Evolutionary conservation across 1,140 invertebrate species (phyloP).

Genomic region (Nasonia giraulti): DNA sequence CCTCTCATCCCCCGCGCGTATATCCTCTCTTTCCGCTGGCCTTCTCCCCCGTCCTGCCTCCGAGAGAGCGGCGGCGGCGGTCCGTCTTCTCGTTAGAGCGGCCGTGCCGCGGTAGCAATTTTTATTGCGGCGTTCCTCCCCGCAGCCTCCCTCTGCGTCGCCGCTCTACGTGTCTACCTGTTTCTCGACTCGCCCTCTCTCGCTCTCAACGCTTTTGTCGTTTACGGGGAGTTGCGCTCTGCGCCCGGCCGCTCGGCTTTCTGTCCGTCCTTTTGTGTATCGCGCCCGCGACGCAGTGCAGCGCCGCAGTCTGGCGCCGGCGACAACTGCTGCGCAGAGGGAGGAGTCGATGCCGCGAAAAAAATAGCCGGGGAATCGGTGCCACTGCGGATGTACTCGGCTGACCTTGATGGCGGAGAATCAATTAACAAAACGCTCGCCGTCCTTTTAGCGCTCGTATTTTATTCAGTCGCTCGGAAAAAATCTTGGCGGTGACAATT

Average conservation of each 20-base stretch:
- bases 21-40: slow-evolving; percentile 21
- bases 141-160: background rate
- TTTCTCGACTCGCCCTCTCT: background rate
- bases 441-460: background rate
- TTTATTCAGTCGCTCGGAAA: background rate
- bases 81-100: slow-evolving; percentile 36
- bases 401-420: no score
- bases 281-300: background rate
- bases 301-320: background rate
- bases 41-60: background rate
- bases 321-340: background rate
- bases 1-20: slow-evolving; percentile 17
- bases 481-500: background rate
- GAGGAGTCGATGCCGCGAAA: background rate
- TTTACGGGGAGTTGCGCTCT: slow-evolving; percentile 15
- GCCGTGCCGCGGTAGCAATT: slow-evolving; percentile 43
- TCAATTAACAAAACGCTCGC: no score
- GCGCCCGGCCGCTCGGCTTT: background rate
- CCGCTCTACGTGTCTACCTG: slow-evolving; percentile 17
- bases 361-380: slow-evolving; percentile 22
- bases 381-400: no score
- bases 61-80: background rate
- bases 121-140: slow-evolving; percentile 1
- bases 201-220: slow-evolving; percentile 35
- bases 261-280: slow-evolving; percentile 16